Base-by-base conservation (phyloP, 37 sponge, comb jelly and placozoan species). In the Crambe crambe region DNA sequence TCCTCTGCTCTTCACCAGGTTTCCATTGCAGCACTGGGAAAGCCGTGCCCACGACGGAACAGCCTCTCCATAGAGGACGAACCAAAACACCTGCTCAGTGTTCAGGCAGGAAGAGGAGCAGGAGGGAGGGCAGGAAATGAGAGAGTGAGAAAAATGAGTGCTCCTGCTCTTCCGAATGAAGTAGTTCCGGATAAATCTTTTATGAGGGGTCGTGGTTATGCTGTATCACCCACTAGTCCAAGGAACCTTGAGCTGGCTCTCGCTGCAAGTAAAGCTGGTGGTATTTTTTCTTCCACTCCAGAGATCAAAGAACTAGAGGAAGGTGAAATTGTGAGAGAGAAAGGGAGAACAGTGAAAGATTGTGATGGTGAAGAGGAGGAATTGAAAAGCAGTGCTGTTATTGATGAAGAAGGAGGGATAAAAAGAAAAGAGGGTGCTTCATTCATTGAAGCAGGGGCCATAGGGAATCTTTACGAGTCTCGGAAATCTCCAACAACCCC, bases 1-100 rank as follows among this genome's bases (percentile, higher is more conserved):
- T 68, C 87, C 9, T 86, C 87, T 39, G 80, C 87, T 34, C 75
- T 80, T 22, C 80, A 86, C 34, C 87, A 80, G 5, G 72, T 86
- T 37, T 75, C 87, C 0, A 54, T 86, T 6, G 72, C 80, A n/a
- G 75, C 80, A 4, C 20, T 70, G 42, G 63, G 18, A 23, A n/a
- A n/a, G n/a, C 3, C 34, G 67, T 3, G 27, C 37, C 71, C 21
- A 9, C 6, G 74, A 25, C 1, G 74, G 56, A 43, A 3, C 34
- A 73, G 35, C 30, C 17, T 32, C 2, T 42, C 70, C 2, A 68
- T 20, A 21, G 68, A 34, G 2, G 38, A 4, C 6, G 27, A 35
- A 12, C 3, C n/a, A 10, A 23, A 6, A 42, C 15, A 70, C 35
- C 42, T 70, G 37, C 27, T 70, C 43, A 70, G 42, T 40, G 25